Conservation (phyloP, 2,888 invertebrate genomes). For the Agrenia bidenticulata region DNA sequence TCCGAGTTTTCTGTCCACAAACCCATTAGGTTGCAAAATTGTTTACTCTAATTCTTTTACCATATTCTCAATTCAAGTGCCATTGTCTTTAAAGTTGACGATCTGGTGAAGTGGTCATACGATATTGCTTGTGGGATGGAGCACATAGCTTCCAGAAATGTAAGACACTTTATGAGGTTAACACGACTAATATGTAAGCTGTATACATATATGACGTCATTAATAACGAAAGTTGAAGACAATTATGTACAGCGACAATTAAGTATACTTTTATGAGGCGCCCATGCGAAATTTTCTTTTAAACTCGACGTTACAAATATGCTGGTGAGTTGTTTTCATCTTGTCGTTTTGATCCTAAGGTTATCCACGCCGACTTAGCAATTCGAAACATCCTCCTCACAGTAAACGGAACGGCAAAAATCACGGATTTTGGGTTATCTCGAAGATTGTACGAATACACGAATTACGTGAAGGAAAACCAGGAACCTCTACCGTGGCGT, state of each 20-base stretch:
- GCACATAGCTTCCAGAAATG: slow-evolving; percentile 22
- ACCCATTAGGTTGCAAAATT: neutral
- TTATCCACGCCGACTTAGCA: slow-evolving; percentile 22
- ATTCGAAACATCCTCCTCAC: slow-evolving; percentile 20
- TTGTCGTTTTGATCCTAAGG: neutral
- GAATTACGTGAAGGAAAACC: slow-evolving; percentile 24
- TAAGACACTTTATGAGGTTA: neutral
- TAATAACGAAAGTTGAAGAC: too few species aligned
- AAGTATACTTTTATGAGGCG: too few species aligned
- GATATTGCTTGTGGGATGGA: slow-evolving; percentile 28
- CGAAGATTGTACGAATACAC: slow-evolving; percentile 26
- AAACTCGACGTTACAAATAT: neutral
- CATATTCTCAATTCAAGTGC: neutral
- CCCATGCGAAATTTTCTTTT: too few species aligned
- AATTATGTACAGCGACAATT: neutral
- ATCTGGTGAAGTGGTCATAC: slow-evolving; percentile 8
- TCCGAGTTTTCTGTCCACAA: neutral
- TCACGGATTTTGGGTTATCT: slow-evolving; percentile 27
- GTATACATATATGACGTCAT: too few species aligned
- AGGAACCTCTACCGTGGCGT: slow-evolving; percentile 27
- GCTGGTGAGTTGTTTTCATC: neutral
- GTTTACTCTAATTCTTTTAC: neutral
- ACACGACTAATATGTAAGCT: too few species aligned
- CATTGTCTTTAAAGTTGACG: neutral
- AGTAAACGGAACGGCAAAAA: slow-evolving; percentile 3